These are phyloP conservation scores for Harpagifer antarcticus DNA, from an alignment of 2,797 vertebrate genomes.

Conservation along the genomic window DNA sequence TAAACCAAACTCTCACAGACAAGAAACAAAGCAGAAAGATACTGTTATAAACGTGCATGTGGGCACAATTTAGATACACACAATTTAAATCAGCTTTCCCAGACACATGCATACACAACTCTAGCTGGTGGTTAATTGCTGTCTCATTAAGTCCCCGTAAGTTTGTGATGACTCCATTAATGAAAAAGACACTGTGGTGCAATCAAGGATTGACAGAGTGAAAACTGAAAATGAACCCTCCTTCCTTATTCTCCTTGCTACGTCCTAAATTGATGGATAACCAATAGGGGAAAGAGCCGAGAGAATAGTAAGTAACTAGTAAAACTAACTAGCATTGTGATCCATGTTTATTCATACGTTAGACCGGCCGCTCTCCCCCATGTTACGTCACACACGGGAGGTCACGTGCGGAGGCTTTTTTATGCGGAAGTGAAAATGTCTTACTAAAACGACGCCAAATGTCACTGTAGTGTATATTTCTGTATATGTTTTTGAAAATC, in stretches of 20 bases:
- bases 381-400: no score
- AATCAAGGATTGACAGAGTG: slow-evolving; percentile 47
- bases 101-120: not conserved
- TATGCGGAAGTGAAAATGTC: no score
- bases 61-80: slow-evolving; percentile 14
- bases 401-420: no score
- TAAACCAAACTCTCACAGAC: not conserved
- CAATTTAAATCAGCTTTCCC: slow-evolving; percentile 32
- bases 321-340: no score
- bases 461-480: no score
- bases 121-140: slow-evolving; percentile 56
- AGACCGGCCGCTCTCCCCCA: no score
- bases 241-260: not conserved
- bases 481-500: no score
- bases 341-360: no score
- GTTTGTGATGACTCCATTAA: slow-evolving; percentile 46
- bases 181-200: slow-evolving; percentile 47
- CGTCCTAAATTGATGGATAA: not conserved
- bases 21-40: slow-evolving; percentile 1
- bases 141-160: slow-evolving; percentile 53
- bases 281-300: not conserved
- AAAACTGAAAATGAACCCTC: slow-evolving; percentile 25
- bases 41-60: not conserved
- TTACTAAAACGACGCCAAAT: no score
- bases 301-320: not conserved